Evolutionary conservation across 2,888 invertebrate species (phyloP).

Genomic region (Pelosia muscerda): DNA sequence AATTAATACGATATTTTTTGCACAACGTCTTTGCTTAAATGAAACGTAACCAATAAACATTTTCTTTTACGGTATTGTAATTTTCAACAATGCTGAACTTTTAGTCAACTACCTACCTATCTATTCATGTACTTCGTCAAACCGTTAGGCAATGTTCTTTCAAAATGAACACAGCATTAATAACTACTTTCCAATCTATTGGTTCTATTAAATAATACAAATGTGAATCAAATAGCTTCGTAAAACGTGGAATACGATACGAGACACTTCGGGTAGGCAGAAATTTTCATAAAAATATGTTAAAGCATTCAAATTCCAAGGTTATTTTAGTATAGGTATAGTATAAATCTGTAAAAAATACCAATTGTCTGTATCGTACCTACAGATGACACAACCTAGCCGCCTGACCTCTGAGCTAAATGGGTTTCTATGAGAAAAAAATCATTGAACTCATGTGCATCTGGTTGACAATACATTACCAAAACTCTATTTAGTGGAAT

Average conservation of each 20-base stretch:
- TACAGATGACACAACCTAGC: too few species aligned
- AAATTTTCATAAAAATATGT: too few species aligned
- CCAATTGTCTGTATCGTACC: too few species aligned
- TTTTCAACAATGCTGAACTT: not conserved
- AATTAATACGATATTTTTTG: conserved; percentile 25
- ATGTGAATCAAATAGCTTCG: not conserved
- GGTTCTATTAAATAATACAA: not conserved
- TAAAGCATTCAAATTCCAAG: not conserved
- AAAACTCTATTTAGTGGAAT: not conserved
- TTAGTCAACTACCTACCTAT: conserved; percentile 10
- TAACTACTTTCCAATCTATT: not conserved
- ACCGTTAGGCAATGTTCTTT: conserved; percentile 4
- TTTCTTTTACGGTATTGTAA: not conserved
- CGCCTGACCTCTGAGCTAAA: too few species aligned
- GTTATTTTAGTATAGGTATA: not conserved
- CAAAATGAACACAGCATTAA: not conserved
- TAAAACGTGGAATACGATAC: not conserved
- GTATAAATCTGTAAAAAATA: too few species aligned
- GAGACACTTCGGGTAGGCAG: conserved; percentile 4
- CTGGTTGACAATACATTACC: not conserved
- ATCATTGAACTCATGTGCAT: not conserved
- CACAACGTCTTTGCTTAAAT: conserved; percentile 20
- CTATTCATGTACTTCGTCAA: not conserved
- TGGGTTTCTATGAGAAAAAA: too few species aligned
- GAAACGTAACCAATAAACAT: not conserved